Evolutionary conservation across 2,797 vertebrate genomes (phyloP), one percentile per base, ranked within the genome.

Genomic region (Xenopus petersii): DNA sequence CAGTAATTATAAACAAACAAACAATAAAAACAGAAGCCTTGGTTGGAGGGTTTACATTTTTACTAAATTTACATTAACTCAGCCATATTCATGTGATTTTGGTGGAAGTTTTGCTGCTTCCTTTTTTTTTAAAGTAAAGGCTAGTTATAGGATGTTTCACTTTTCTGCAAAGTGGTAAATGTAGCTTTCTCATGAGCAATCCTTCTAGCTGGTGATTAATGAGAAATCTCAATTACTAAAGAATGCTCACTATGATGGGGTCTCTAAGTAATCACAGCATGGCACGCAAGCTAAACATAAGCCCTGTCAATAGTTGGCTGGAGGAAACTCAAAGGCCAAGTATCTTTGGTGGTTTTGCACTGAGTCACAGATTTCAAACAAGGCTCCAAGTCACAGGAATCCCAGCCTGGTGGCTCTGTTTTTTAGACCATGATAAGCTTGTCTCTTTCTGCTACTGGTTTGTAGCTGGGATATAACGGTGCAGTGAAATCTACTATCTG

Each of bases 311-410:
- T 88, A 86, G 80, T 83, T 79, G 82, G 83, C 80, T 85, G 87
- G 84, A 87, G 82, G 68, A 82, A 81, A 79, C 74, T 80, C 80
- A 82, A 84, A 84, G 82, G 78, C 81, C 87, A 72, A 86, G 80
- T 84, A 83, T 83, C 85, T 79, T 84, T 81, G 85, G 82, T 87
- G 78, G 80, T 82, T 42, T 81, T 74, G 69, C 83, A 84, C 84
- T 90, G 90, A 93, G 84, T 92, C 91, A 93, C 89, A 82, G 84
- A 81, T 88, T 86, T 86, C 51, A 87, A 93, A 92, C 91, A 93
- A 93, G 90, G 91, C 85, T 79, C 83, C 79, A 87, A 90, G 88
- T 92, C 92, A 92, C 83, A 88, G 83, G 87, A 91, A 88, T 91
- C 88, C 90, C 87, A 84, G 88, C 79, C 83, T 63, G 81, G 82